Percentiles rank a stretch among this genome's conserved stretches.
Conservation (phyloP, 1,140 invertebrate genomes). For the Penaeus chinensis region DNA sequence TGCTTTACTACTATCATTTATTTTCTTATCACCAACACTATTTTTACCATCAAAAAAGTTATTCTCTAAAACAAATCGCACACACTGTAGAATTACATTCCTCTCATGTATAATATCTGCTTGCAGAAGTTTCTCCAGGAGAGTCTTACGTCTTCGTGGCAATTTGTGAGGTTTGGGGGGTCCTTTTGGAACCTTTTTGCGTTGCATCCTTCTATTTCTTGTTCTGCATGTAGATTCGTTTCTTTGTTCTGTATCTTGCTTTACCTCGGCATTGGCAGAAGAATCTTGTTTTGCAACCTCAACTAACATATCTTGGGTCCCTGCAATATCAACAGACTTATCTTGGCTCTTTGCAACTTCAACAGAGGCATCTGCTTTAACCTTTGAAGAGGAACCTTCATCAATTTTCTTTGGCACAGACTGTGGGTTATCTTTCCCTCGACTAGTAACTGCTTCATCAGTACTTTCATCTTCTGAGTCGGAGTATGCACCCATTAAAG, state of each 20-base stretch:
- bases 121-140: constrained; percentile 37
- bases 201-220: background rate
- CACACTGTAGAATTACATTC: constrained; percentile 57
- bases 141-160: constrained; percentile 20
- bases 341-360: background rate
- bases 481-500: constrained; percentile 55
- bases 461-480: constrained; percentile 43
- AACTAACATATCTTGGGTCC: background rate
- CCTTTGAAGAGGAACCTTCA: background rate
- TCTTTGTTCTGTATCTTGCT: background rate
- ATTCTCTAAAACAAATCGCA: constrained; percentile 48
- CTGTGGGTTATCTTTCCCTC: background rate
- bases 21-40: background rate
- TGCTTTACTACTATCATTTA: background rate
- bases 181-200: background rate
- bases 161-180: background rate
- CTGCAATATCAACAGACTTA: background rate
- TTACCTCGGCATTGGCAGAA: background rate
- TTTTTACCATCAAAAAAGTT: constrained; percentile 43
- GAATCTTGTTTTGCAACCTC: background rate
- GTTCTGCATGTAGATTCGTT: background rate
- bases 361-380: background rate
- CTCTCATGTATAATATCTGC: constrained; percentile 55
- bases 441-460: background rate
- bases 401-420: background rate